These are phyloP conservation scores for Ericerus pela DNA, from an alignment of 1,140 invertebrate genomes.

Conservation along the genomic window DNA sequence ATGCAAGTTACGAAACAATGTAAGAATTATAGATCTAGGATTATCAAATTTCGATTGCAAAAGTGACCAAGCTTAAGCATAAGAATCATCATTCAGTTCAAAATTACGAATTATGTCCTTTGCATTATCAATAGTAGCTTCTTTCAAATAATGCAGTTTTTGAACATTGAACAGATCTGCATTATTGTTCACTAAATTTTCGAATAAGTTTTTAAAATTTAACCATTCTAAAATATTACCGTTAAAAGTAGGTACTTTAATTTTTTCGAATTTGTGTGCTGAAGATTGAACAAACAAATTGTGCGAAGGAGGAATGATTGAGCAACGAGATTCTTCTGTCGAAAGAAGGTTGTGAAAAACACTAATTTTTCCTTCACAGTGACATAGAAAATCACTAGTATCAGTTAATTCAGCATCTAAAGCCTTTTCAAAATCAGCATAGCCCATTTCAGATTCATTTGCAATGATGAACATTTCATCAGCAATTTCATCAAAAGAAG, in stretches of 20 bases:
- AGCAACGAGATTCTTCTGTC: too few relatives aligned
- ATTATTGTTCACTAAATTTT: background rate
- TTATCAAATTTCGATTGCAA: background rate
- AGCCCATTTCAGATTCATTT: too few relatives aligned
- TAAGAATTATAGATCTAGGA: background rate
- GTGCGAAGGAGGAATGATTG: too few relatives aligned
- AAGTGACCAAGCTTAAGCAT: background rate
- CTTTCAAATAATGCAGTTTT: conserved; percentile 4
- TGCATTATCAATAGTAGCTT: background rate
- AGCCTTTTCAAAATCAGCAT: too few relatives aligned
- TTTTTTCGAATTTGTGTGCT: background rate
- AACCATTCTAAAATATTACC: background rate
- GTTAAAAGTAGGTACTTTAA: background rate
- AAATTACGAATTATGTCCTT: background rate
- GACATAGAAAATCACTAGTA: too few relatives aligned
- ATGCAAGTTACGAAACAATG: background rate
- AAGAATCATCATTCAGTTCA: background rate
- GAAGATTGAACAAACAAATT: too few relatives aligned
- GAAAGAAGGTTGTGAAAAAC: too few relatives aligned
- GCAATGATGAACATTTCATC: too few relatives aligned
- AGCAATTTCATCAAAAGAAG: too few relatives aligned
- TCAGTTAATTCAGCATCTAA: too few relatives aligned
- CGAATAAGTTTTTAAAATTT: background rate
- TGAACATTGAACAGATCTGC: background rate
- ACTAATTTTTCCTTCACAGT: too few relatives aligned